Percentiles rank a stretch among this genome's conserved stretches.
phyloP scores from a whole-genome alignment of 1,140 invertebrate genomes.

The Druon quercuslanigerum region DNA sequence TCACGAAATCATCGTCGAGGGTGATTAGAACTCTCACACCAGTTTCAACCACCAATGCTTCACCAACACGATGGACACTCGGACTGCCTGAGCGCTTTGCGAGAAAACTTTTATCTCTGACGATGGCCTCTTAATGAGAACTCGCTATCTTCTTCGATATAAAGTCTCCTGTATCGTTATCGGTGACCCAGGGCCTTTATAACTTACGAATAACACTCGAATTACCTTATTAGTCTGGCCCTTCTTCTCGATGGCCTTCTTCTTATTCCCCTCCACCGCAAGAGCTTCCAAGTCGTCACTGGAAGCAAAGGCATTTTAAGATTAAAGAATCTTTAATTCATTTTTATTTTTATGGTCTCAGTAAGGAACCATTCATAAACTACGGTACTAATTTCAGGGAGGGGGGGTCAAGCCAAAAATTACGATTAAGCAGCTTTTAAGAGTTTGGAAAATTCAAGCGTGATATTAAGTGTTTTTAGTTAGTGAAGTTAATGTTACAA shows the following conservation, averaged over 20 bases:
- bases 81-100: constrained; percentile 34
- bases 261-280: not conserved
- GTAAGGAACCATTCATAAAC: too few relatives aligned
- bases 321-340: too few relatives aligned
- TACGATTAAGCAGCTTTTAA: too few relatives aligned
- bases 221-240: not conserved
- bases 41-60: constrained; percentile 45
- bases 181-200: not conserved
- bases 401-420: too few relatives aligned
- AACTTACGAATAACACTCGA: not conserved
- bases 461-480: too few relatives aligned
- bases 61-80: constrained; percentile 37
- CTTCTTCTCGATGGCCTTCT: not conserved
- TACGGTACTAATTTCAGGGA: too few relatives aligned
- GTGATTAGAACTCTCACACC: not conserved
- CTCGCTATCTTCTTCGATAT: constrained; percentile 51
- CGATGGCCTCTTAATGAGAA: constrained; percentile 52
- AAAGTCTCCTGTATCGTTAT: constrained; percentile 14
- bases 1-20: constrained; percentile 60
- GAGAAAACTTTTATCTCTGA: constrained; percentile 49
- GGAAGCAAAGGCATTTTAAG: not conserved
- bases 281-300: not conserved
- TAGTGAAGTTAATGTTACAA: too few relatives aligned
- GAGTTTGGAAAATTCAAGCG: too few relatives aligned
- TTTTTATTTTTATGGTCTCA: too few relatives aligned